Evolutionary conservation across 2,797 vertebrate species (phyloP), one percentile per base, ranked within the genome.

Genomic region (Sebastolobus altivelis): DNA sequence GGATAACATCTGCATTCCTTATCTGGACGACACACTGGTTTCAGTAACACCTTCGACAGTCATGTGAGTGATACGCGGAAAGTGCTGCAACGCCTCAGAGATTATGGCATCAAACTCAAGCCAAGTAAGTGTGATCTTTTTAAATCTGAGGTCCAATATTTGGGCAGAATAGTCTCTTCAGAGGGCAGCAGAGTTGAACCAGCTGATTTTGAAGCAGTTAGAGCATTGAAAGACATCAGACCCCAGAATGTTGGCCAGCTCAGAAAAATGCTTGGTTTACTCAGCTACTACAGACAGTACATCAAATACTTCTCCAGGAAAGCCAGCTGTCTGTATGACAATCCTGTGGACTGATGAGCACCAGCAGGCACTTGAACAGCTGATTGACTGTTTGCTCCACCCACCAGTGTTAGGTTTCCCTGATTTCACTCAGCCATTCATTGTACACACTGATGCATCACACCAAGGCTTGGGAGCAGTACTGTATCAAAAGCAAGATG

Each of bases 21-120:
- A 81, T 14, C 12, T 87, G 8, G 72, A 84, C 1, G 56, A 80
- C 8, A 80, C 56, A 4, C 27, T 76, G 2, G 56, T 75, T 81
- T 52, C 4, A 82, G 56, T 12, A 58, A 79, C 31, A 61, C 49
- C 1, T 77, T 80, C 3, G 10, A 73, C 0, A 5, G 14, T 2
- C 75, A 79, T 59, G 27, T 74, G 1, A 18, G 60, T 4, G 8
- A 76, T 4, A 37, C 68, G 0, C 1, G 1, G 0, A n/a, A 61
- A 65, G 81, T 81, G 4, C 43, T 79, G 6, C 13, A 46, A 29
- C 2, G 7, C 0, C 55, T 75, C 3, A 80, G 58, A 3, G 18
- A 70, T 1, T 46, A 54, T 25, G 60, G 56, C 25, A 84, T 87
- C 0, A 79, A 73, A 35, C 59, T 77, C 4, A 84, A 77, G 4